Base-by-base conservation (phyloP, 2,888 invertebrate genomes). In the Chelonus formosanus region DNA sequence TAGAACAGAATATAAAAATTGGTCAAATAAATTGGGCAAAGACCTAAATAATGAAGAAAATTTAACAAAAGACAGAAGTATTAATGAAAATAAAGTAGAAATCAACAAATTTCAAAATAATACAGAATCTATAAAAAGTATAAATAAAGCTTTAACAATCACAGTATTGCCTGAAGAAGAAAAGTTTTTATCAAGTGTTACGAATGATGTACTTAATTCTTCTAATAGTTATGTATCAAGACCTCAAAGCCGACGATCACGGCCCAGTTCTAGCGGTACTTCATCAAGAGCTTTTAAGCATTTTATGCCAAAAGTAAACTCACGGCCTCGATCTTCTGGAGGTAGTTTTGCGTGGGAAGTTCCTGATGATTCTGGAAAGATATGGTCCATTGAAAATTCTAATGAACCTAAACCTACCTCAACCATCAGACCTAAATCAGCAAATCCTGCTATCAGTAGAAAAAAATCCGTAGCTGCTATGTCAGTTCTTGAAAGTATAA, bases 291-390 rank as follows among this genome's bases (percentile, higher is more conserved):
- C 45, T n/a, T 62, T 54, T 31, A 70, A 55, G 36, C 52, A 40
- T 3, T n/a, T 40, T 7, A 67, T 63, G 50, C 43, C 65, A 3
- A 67, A 67, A 63, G 53, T 61, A 5, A 63, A 43, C 32, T 53
- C 67, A 0, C 65, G 73, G 44, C 73, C 73, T 3, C 68, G 57
- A 62, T 69, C 71, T 3, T 69, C 70, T 0, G 68, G 68, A 5
- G 71, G 64, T 3, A 61, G 63, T 55, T 73, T 69, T 54, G 71
- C 62, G 4, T 73, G 71, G 71, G 73, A 73, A 32, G 67, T 70
- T 20, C 71, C 71, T 0, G 70, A 71, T 43, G 48, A 67, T 45
- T 57, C 71, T 3, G 65, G 60, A 8, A 32, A 59, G 6, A 50
- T 36, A 32, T 59, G 58, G 61, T 59, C 61, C 62, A 20, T 50